Conservation (phyloP, 2,797 vertebrate genomes). For the Melanotaenia boesemani region DNA sequence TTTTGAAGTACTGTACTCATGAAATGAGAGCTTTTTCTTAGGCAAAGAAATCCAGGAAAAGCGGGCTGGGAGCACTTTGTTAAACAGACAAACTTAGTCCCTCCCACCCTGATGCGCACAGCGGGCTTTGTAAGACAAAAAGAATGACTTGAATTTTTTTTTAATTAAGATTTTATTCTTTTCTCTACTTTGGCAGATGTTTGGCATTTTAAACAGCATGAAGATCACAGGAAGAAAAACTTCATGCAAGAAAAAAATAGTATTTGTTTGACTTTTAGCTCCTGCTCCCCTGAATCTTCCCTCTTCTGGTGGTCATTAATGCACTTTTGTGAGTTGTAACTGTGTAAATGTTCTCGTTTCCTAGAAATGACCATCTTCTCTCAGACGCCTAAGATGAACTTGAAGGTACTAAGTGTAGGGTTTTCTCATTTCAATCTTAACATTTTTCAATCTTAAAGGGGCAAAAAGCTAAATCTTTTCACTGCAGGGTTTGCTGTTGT, state of each 20-base stretch:
- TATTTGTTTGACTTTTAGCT: slow-evolving; percentile 51
- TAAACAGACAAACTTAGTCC: slow-evolving; percentile 56
- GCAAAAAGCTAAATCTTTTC: no score
- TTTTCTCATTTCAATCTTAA: slow-evolving; percentile 45
- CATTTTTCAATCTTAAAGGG: slow-evolving; percentile 7
- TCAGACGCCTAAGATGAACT: slow-evolving; percentile 56
- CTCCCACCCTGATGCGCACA: slow-evolving; percentile 76
- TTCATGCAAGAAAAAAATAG: slow-evolving; percentile 43
- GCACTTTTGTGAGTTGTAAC: slow-evolving; percentile 81
- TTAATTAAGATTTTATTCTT: slow-evolving; percentile 50
- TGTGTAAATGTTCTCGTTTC: slow-evolving; percentile 74
- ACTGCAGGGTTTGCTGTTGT: no score
- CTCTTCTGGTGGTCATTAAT: slow-evolving; percentile 72
- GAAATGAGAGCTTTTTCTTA: slow-evolving; percentile 84
- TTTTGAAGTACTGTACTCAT: slow-evolving; percentile 87
- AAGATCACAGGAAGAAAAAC: slow-evolving; percentile 62
- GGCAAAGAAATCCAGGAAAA: slow-evolving; percentile 81
- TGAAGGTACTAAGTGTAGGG: slow-evolving; percentile 72
- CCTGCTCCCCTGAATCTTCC: slow-evolving; percentile 29
- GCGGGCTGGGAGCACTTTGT: slow-evolving; percentile 70
- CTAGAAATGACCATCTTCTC: slow-evolving; percentile 60
- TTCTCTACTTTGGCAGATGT: slow-evolving; percentile 62
- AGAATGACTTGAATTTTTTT: slow-evolving; percentile 79
- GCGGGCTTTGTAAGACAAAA: slow-evolving; percentile 79
- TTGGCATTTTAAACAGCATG: slow-evolving; percentile 61